These are phyloP conservation scores for Cremastinae sp. DNA, from an alignment of 2,888 invertebrate species.

Conservation along the genomic window DNA sequence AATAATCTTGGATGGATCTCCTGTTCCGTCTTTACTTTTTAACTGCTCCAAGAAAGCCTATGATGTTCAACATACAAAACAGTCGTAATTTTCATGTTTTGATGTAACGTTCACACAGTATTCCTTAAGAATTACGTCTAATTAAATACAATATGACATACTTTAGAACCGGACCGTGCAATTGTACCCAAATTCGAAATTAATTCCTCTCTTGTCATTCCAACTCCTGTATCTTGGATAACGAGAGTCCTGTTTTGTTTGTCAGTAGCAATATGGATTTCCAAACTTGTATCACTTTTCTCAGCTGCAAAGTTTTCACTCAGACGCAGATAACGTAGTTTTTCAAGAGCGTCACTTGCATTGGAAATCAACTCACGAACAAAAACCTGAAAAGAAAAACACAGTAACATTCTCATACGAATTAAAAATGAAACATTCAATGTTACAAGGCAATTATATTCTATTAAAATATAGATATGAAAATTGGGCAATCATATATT, in stretches of 20 bases:
- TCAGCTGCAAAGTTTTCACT: constrained; percentile 81
- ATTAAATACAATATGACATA: constrained; percentile 68
- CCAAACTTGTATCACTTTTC: constrained; percentile 86
- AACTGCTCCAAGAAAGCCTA: constrained; percentile 93
- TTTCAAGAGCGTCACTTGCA: constrained; percentile 98
- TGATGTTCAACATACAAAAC: constrained; percentile 42
- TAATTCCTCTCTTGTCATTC: constrained; percentile 96
- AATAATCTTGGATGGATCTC: constrained; percentile 89
- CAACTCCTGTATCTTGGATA: constrained; percentile 97
- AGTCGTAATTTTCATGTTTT: not conserved
- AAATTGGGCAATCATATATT: no score
- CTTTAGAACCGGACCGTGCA: constrained; percentile 96
- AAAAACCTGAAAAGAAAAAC: constrained; percentile 86
- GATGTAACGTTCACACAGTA: not conserved
- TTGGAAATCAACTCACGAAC: constrained; percentile 97
- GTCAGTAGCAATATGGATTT: constrained; percentile 94
- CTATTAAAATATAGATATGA: no score
- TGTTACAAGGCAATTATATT: not conserved
- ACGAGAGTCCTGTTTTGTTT: constrained; percentile 91
- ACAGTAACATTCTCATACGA: not conserved
- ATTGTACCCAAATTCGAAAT: constrained; percentile 96
- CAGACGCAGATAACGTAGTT: constrained; percentile 90
- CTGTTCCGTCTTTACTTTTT: constrained; percentile 84
- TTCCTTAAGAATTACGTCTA: no score
- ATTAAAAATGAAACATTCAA: no score